phyloP scores from a whole-genome alignment of 2,113 vertebrate genomes.

The Falcunculus frontatus region DNA sequence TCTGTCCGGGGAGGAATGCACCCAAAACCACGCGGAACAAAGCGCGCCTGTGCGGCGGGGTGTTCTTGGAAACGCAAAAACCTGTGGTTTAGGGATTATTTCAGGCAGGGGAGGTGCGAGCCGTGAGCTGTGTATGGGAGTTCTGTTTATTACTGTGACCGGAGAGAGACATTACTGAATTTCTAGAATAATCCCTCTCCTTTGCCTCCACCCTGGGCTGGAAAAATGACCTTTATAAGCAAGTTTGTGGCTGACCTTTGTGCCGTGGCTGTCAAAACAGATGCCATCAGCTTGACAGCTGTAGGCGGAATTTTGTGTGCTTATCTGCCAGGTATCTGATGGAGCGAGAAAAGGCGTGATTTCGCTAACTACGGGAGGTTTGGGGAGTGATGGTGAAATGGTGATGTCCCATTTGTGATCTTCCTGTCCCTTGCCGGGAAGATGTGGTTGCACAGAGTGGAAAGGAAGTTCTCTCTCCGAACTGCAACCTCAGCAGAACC shows the following conservation, averaged over 20 bases:
- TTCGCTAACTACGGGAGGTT: neutral
- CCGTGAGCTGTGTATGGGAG: neutral
- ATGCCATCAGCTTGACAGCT: neutral
- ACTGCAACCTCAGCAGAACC: fast-evolving
- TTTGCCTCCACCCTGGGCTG: neutral
- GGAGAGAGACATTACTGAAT: neutral
- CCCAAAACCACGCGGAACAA: neutral
- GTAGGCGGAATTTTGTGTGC: neutral
- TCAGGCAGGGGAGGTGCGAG: neutral
- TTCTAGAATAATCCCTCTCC: neutral
- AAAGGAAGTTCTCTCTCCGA: neutral
- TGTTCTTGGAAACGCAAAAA: neutral
- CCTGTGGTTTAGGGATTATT: constrained; percentile 20
- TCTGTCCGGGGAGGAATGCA: neutral
- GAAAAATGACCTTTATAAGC: constrained; percentile 22
- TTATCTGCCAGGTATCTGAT: neutral
- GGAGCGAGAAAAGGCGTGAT: neutral
- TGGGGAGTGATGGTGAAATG: neutral
- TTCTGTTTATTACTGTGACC: neutral
- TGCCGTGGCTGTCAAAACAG: neutral
- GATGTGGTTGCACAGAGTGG: fast-evolving
- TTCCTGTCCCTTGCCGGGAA: neutral
- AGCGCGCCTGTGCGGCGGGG: neutral
- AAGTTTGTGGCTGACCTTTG: neutral
- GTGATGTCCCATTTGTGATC: neutral